Base-by-base conservation (phyloP, 1,140 invertebrate species). In the Drosophila biarmipes region DNA sequence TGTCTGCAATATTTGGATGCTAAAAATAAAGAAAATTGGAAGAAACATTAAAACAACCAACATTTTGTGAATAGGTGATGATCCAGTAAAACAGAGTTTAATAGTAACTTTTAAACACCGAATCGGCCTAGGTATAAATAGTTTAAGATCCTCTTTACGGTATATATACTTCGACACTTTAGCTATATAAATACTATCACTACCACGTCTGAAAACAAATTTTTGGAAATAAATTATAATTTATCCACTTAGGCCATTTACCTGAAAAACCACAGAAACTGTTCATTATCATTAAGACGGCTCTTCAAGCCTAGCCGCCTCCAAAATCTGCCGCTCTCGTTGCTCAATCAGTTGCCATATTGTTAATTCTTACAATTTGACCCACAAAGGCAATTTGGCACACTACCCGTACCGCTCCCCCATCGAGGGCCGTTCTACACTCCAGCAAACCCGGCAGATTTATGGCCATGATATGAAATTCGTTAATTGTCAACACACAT, bases 381-480 rank as follows among this genome's bases (percentile, higher is more conserved):
- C 62, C 55, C 54, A 75, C 59, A 69, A 72, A 77, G 49, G 67
- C 52, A 56, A 76, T 80, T 80, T 69, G 64, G 76, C 61, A 52
- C 71, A 63, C 43, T 7, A 29, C 64, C 31, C 35, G 15, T 27
- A 46, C 11, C 21, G 49, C 35, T 35, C 64, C 29, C 53, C 29
- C 42, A 53, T 35, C 51, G 34, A 73, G 55, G 71, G 42, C 35
- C 29, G 53, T 73, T 37, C 57, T 59, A 54, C 57, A 73, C 68
- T 52, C 31, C 35, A 37, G 64, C 63, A 52, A 67, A 21, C 49
- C 78, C 1, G 38, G 27, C 72, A 77, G 80, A 85, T 77, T 80
- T 80, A 76, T 84, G 80, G 54, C 45, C 62, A 43, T 67, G 76
- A 76, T 85, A 76, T 84, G 57, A 80, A 67, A 86, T 86, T 80